Base-by-base conservation (phyloP, 1,140 invertebrate species). In the Phortica variegata region DNA sequence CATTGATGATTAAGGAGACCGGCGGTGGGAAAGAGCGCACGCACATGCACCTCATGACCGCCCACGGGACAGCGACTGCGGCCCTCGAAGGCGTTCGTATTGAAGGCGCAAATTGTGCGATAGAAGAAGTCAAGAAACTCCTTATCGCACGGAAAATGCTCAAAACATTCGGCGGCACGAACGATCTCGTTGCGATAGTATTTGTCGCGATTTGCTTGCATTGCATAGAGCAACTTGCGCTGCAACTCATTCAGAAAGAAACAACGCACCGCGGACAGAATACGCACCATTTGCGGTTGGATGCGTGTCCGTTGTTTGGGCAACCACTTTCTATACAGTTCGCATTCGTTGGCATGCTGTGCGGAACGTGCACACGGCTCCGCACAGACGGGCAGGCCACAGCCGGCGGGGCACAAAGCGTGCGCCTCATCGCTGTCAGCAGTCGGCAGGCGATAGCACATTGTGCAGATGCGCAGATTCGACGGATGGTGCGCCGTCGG, bases 71-170 rank as follows among this genome's bases (percentile, higher is more conserved):
- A 75, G 7, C 75, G 77, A 48, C 84, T 79, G 13, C 79, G 73
- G 31, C 85, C 84, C 78, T 90, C 87, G 55, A 88, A 89, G 6
- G 87, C 85, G 59, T 89, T 90, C 2, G 87, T 85, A 61, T 90
- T 86, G 52, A 89, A 79, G 20, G 82, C 80, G 41, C 80, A 81
- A 56, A 85, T 85, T 20, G 68, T 72, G 47, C 71, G 71, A 48
- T 69, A 58, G 48, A 74, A 72, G 39, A 58, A 74, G 26, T 74
- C 77, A 77, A 90, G 83, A 33, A 85, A 77, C 19, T 82, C 61
- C 63, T 84, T 79, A n/a, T 87, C 84, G 19, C 81, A 70, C 12
- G 79, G 56, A 2, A 78, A 77, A 52, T 84, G 77, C 33, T 79
- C 62, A 34, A 84, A 82, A 58, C 79, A 82, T 47, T 78, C 73